phyloP scores from a whole-genome alignment of 2,797 vertebrate genomes.

The Ctenopoma kingsleyae region DNA sequence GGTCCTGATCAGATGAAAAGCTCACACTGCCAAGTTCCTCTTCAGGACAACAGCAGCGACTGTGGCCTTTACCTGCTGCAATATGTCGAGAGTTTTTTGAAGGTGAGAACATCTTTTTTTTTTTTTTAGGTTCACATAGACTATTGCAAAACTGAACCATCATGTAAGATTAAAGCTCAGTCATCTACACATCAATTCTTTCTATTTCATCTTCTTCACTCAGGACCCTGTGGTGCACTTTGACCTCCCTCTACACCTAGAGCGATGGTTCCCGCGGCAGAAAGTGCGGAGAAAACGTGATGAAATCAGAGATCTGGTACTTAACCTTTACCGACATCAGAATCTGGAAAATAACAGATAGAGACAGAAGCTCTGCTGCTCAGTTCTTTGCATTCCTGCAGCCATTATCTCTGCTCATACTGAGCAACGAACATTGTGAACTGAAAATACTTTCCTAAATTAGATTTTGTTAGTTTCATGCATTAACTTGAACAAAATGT shows the following conservation, averaged over 20 bases:
- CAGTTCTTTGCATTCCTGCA: constrained; percentile 39
- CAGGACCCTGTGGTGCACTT: constrained; percentile 96
- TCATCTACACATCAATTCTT: not conserved
- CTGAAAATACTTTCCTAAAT: constrained; percentile 39
- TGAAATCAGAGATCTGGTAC: constrained; percentile 92
- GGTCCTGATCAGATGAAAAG: constrained; percentile 88
- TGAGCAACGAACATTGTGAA: constrained; percentile 64
- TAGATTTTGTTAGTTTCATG: constrained; percentile 17
- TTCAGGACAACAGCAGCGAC: constrained; percentile 97
- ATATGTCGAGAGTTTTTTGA: constrained; percentile 94
- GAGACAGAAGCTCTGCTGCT: constrained; percentile 15
- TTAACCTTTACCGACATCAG: constrained; percentile 90
- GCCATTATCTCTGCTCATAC: constrained; percentile 70
- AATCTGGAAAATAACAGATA: constrained; percentile 74
- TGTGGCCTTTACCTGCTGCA: constrained; percentile 96
- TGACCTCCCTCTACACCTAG: constrained; percentile 90
- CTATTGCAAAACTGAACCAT: not conserved
- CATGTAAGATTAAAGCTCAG: not conserved
- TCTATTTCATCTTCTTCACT: not conserved
- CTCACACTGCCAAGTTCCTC: constrained; percentile 91
- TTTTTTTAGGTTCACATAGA: not conserved
- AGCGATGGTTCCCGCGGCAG: constrained; percentile 93
- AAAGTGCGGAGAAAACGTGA: constrained; percentile 93
- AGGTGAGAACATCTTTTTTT: constrained; percentile 82
- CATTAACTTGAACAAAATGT: constrained; percentile 12